A percentile compares a stretch with the other conserved stretches of the same genome.
These are phyloP conservation scores for Apostichopus leukothele DNA, from an alignment of 53 echinoderm and acorn worm species.

Conservation along the genomic window DNA sequence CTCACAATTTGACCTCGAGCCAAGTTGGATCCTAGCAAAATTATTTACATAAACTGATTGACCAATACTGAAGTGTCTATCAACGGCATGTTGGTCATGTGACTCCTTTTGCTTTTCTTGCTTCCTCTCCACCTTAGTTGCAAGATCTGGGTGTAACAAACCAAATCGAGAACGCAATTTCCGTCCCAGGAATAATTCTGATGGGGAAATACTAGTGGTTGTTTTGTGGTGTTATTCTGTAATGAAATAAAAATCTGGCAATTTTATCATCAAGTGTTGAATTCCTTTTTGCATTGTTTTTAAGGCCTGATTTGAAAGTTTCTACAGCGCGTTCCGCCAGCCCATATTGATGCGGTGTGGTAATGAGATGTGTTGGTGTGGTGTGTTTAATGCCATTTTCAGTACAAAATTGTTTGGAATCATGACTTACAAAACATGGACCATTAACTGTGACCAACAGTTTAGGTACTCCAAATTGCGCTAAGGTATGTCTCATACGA, in stretches of 20 bases:
- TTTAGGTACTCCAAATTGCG: too few species aligned
- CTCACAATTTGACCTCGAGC: neutral
- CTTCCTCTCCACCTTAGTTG: conserved; percentile 20
- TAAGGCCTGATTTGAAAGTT: neutral
- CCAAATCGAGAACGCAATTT: conserved; percentile 2
- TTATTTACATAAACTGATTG: conserved; percentile 1
- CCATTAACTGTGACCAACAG: too few species aligned
- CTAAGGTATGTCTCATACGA: too few species aligned
- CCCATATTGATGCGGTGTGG: too few species aligned
- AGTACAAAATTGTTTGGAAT: too few species aligned
- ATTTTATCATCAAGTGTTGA: conserved; percentile 19
- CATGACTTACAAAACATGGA: too few species aligned
- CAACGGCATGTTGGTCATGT: neutral
- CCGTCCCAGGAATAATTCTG: too few species aligned
- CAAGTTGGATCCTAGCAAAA: neutral
- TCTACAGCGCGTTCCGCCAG: neutral
- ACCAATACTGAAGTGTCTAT: neutral
- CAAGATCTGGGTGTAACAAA: neutral
- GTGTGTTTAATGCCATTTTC: too few species aligned
- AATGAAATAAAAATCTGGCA: conserved; percentile 8
- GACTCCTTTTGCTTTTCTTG: conserved; percentile 9
- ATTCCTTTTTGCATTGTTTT: neutral
- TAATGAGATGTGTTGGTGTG: too few species aligned
- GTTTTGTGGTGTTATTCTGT: neutral
- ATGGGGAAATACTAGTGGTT: neutral